A percentile compares a stretch with the other conserved stretches of the same genome.
Conservation (phyloP, 2,797 vertebrate species). For the Agapornis canus region DNA sequence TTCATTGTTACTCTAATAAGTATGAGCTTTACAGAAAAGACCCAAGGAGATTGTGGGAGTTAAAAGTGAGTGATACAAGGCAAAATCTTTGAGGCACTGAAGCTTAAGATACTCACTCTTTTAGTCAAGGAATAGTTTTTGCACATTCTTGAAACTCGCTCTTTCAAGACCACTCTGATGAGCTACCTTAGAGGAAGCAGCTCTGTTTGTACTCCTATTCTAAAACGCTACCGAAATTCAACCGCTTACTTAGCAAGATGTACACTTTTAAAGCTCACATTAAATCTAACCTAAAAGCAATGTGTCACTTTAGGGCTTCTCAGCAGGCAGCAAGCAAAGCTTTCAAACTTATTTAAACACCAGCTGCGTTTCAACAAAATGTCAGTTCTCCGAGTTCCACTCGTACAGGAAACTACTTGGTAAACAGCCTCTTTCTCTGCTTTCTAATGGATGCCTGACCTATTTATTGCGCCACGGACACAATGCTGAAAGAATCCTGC, state of each 20-base stretch:
- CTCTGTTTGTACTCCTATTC: background rate
- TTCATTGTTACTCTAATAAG: background rate
- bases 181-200: background rate
- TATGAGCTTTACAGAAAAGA: background rate
- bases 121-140: background rate
- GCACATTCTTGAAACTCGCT: background rate
- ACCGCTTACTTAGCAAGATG: background rate
- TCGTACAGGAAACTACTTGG: slow-evolving; percentile 64
- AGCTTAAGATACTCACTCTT: background rate
- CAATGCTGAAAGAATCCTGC: slow-evolving; percentile 62
- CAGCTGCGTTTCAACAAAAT: slow-evolving; percentile 70
- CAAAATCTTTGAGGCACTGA: background rate
- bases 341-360: slow-evolving; percentile 71
- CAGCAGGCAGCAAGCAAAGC: slow-evolving; percentile 63
- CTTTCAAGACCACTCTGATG: slow-evolving; percentile 1
- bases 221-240: background rate
- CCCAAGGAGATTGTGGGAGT: background rate
- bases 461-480: slow-evolving; percentile 67
- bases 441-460: slow-evolving; percentile 73
- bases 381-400: slow-evolving; percentile 62
- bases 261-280: slow-evolving; percentile 21
- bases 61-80: background rate
- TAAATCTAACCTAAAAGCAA: slow-evolving; percentile 49
- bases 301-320: slow-evolving; percentile 29
- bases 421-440: slow-evolving; percentile 67